Conservation (phyloP, 2,113 vertebrate species). For the Pluvianellus socialis region DNA sequence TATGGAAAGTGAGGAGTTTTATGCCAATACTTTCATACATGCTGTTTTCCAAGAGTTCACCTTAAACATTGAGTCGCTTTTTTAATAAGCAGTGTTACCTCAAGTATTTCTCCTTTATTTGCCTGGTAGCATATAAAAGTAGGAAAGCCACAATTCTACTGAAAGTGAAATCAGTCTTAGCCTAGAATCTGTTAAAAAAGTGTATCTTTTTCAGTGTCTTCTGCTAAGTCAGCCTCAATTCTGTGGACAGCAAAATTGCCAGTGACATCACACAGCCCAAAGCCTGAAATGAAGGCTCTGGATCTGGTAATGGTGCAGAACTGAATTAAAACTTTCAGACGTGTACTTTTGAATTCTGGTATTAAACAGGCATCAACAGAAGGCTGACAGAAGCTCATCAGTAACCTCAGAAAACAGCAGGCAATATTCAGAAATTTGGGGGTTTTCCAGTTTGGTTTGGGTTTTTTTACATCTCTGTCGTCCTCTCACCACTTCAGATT, state of each 20-base stretch:
- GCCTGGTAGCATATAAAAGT: not conserved
- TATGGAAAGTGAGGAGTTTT: not conserved
- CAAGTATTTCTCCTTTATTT: not conserved
- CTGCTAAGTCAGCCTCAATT: not conserved
- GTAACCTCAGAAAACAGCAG: not conserved
- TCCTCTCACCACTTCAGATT: not conserved
- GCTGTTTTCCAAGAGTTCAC: not conserved
- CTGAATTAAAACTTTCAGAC: not conserved
- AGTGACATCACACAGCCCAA: not conserved
- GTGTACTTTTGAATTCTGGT: not conserved
- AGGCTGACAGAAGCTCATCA: not conserved
- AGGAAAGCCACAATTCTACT: not conserved
- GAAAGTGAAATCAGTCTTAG: not conserved
- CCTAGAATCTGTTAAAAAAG: not conserved
- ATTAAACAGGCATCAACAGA: not conserved
- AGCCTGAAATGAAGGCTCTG: not conserved
- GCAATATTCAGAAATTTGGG: not conserved
- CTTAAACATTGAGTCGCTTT: not conserved
- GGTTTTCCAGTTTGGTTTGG: not conserved
- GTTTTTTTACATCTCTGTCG: not conserved
- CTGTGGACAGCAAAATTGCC: not conserved
- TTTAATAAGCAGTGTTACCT: not conserved
- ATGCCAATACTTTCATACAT: not conserved
- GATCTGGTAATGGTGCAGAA: not conserved
- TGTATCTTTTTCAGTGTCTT: not conserved